Conservation (phyloP, 2,888 invertebrate species). For the Nomada ruficornis region DNA sequence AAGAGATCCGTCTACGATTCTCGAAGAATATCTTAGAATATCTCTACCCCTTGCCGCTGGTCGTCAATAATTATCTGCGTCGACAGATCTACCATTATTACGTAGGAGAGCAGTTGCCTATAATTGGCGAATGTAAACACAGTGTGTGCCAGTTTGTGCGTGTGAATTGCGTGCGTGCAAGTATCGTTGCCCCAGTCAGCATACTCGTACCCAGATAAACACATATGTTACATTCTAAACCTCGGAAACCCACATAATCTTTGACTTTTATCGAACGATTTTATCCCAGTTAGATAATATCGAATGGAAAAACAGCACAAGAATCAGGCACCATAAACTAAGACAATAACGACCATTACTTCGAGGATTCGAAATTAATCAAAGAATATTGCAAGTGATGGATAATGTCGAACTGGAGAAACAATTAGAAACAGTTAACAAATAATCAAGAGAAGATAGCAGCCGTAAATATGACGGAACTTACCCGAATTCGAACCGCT, state of each 20-base stretch:
- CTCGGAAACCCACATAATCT: neutral
- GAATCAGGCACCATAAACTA: neutral
- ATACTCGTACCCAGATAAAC: slow-evolving; percentile 16
- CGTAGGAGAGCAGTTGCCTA: slow-evolving; percentile 68
- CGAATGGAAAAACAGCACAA: neutral
- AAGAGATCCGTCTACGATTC: neutral
- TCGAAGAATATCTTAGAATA: neutral
- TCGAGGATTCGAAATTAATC: neutral
- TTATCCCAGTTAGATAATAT: neutral
- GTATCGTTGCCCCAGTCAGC: slow-evolving; percentile 56
- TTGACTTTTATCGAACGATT: neutral
- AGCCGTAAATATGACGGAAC: slow-evolving; percentile 23
- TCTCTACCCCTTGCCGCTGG: slow-evolving; percentile 2
- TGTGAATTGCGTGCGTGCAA: slow-evolving; percentile 54
- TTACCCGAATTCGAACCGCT: slow-evolving; percentile 73
- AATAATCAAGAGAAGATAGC: neutral
- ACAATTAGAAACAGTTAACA: neutral
- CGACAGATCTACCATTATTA: slow-evolving; percentile 70
- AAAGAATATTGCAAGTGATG: too few species aligned
- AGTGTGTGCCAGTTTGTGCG: slow-evolving; percentile 44
- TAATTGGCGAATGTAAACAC: slow-evolving; percentile 74
- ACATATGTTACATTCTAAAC: neutral
- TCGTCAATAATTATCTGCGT: slow-evolving; percentile 66
- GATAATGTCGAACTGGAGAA: too few species aligned
- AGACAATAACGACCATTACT: neutral